Conservation (phyloP, 2,888 invertebrate genomes). For the Mechanitis mazaeus region DNA sequence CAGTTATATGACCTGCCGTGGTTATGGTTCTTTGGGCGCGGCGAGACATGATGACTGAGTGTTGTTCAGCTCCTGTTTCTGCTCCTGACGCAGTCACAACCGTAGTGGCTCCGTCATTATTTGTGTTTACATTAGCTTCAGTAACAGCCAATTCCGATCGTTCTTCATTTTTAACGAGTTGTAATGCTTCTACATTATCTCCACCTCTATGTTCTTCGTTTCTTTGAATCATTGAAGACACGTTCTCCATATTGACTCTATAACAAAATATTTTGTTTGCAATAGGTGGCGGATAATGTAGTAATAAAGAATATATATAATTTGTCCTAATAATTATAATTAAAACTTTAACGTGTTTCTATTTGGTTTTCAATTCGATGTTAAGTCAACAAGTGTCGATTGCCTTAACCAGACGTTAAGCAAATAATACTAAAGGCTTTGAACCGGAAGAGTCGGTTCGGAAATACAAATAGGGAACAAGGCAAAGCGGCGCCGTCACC, state of each 20-base stretch:
- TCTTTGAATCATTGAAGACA: conserved; percentile 38
- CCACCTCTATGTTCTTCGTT: conserved; percentile 42
- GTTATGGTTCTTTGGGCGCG: conserved; percentile 78
- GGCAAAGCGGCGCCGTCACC: conserved; percentile 37
- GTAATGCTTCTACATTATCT: conserved; percentile 51
- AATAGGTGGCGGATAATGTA: no score
- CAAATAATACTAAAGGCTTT: conserved; percentile 36
- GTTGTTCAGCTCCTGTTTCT: conserved; percentile 48
- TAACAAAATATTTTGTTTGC: conserved; percentile 7
- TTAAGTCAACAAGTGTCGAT: conserved; percentile 22
- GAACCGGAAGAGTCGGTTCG: conserved; percentile 54
- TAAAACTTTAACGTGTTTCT: conserved; percentile 2
- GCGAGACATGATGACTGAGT: conserved; percentile 75
- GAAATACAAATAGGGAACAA: conserved; percentile 50
- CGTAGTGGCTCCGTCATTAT: conserved; percentile 13
- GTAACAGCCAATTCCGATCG: conserved; percentile 33
- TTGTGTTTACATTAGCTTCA: conserved; percentile 31
- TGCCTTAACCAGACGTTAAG: conserved; percentile 32
- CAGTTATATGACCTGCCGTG: conserved; percentile 77
- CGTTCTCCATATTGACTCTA: conserved; percentile 47
- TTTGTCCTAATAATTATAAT: no score
- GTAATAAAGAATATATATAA: no score
- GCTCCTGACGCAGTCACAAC: conserved; percentile 24
- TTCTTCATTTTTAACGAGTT: conserved; percentile 63
- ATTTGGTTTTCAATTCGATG: conserved; percentile 12